Conservation (phyloP, 2,888 invertebrate genomes). For the Drosophila lutescens region DNA sequence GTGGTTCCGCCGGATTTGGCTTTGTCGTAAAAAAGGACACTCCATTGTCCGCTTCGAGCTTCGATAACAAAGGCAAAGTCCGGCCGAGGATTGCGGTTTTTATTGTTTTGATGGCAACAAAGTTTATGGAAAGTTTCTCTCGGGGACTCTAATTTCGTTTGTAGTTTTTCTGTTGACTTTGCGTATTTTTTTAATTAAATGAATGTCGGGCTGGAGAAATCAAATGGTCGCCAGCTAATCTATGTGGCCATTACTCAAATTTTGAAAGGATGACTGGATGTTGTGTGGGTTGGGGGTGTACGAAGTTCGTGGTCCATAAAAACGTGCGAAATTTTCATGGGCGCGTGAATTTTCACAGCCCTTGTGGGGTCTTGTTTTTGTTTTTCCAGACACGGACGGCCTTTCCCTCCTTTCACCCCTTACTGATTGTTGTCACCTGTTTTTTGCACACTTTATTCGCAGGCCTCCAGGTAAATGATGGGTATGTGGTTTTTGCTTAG, state of each 20-base stretch:
- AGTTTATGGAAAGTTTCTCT: conserved; percentile 74
- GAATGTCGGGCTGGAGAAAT: conserved; percentile 59
- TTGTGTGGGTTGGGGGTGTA: not conserved
- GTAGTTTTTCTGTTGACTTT: conserved; percentile 80
- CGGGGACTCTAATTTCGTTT: conserved; percentile 61
- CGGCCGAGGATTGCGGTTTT: conserved; percentile 74
- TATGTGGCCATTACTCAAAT: conserved; percentile 73
- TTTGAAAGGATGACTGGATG: conserved; percentile 31
- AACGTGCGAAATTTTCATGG: conserved; percentile 83
- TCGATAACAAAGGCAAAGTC: conserved; percentile 69
- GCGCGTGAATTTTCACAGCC: conserved; percentile 69
- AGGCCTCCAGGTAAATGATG: not conserved
- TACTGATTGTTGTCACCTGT: conserved; percentile 69
- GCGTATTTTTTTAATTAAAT: conserved; percentile 82
- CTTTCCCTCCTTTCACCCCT: conserved; percentile 13
- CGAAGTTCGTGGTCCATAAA: conserved; percentile 63
- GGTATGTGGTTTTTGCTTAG: conserved; percentile 5
- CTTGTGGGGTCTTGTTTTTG: conserved; percentile 51
- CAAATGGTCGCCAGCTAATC: conserved; percentile 68
- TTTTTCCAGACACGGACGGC: conserved; percentile 52
- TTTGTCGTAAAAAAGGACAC: conserved; percentile 80
- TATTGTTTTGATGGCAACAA: conserved; percentile 81
- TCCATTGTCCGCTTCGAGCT: conserved; percentile 70
- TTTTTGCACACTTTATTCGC: conserved; percentile 44
- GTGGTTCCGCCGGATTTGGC: conserved; percentile 82